Evolutionary conservation across 1,140 invertebrate genomes (phyloP).

Genomic region (Drosophila lini): DNA sequence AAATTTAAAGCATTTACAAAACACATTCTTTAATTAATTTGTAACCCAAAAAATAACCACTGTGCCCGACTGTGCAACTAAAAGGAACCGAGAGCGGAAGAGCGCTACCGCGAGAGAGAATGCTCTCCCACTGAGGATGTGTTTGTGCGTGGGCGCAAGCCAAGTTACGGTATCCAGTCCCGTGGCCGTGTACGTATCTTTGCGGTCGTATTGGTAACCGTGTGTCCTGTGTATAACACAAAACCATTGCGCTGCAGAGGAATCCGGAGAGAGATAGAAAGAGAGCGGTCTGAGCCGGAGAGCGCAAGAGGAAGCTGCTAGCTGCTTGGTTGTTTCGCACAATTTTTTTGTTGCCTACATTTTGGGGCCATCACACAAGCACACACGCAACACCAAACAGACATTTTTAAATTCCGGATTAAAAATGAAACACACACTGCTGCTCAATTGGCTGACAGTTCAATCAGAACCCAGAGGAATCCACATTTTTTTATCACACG

Average conservation of each 20-base stretch:
- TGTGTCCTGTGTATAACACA: conserved; percentile 75
- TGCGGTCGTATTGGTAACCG: conserved; percentile 20
- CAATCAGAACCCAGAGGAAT: conserved; percentile 27
- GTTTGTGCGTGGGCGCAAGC: conserved; percentile 70
- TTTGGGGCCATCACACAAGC: conserved; percentile 23
- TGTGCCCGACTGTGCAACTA: conserved; percentile 19
- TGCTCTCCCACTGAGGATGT: conserved; percentile 25
- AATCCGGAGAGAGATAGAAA: conserved; percentile 41
- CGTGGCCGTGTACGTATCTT: conserved; percentile 17
- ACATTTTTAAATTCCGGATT: conserved; percentile 17
- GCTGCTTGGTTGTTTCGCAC: conserved; percentile 26
- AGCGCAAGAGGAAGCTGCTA: conserved; percentile 25
- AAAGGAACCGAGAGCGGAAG: conserved; percentile 18
- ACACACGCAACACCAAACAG: conserved; percentile 1
- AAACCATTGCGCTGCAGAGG: conserved; percentile 67
- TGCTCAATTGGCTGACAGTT: conserved; percentile 11
- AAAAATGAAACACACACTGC: conserved; percentile 12
- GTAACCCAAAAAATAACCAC: neutral
- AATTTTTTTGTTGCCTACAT: conserved; percentile 59
- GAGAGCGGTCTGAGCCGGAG: conserved; percentile 6
- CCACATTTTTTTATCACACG: conserved; percentile 64
- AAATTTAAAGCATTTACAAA: neutral
- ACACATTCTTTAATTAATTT: neutral
- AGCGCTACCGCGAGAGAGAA: conserved; percentile 14
- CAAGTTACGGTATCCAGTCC: conserved; percentile 37